phyloP scores from a whole-genome alignment of 2,888 invertebrate species.

The Dysmachus trigonus region DNA sequence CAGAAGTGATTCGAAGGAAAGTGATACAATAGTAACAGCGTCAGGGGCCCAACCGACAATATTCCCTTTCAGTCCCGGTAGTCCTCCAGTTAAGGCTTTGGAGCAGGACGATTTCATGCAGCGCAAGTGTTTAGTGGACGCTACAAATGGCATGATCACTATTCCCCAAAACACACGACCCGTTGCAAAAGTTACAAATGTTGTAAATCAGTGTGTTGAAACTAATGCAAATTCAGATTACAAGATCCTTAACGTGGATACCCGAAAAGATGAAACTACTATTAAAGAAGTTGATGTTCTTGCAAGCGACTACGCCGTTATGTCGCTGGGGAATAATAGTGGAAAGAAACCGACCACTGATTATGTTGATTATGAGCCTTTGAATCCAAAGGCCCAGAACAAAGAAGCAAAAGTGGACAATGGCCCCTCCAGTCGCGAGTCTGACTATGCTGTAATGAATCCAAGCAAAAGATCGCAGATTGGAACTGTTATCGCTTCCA shows the following conservation, averaged over 20 bases:
- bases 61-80: constrained; percentile 75
- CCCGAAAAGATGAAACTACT: neutral
- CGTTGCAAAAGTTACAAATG: neutral
- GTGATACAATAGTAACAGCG: constrained; percentile 66
- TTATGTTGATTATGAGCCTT: constrained; percentile 42
- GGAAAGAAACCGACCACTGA: neutral
- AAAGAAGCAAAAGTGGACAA: constrained; percentile 29
- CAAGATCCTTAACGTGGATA: constrained; percentile 45
- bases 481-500: neutral
- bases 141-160: constrained; percentile 57
- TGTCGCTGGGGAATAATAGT: constrained; percentile 48
- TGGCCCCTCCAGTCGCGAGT: constrained; percentile 38
- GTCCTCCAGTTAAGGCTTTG: constrained; percentile 69
- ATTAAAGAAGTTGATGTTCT: constrained; percentile 48
- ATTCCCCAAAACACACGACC: constrained; percentile 54
- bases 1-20: constrained; percentile 64
- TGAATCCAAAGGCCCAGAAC: neutral
- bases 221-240: neutral
- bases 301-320: constrained; percentile 52
- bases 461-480: constrained; percentile 50
- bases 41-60: constrained; percentile 70
- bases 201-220: neutral
- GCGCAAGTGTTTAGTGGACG: constrained; percentile 60
- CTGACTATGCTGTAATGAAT: constrained; percentile 67
- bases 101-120: constrained; percentile 51